A percentile compares a stretch with the other conserved stretches of the same genome.
These are phyloP conservation scores for Polyommatus icarus DNA, from an alignment of 2,888 invertebrate genomes.

Conservation along the genomic window DNA sequence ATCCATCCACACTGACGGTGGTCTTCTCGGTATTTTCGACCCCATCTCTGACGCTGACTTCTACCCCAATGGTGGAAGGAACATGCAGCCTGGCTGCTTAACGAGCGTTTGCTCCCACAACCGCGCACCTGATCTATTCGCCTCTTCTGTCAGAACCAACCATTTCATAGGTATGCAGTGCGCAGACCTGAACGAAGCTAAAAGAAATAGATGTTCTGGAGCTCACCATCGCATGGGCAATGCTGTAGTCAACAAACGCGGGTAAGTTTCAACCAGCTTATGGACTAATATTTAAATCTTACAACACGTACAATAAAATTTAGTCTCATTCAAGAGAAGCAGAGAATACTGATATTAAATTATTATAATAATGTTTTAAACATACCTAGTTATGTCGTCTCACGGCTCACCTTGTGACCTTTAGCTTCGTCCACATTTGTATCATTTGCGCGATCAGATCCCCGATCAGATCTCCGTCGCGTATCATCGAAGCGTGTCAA, in stretches of 20 bases:
- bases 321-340: not conserved
- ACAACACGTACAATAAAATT: too few species aligned
- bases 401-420: too few species aligned
- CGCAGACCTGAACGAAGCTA: constrained; percentile 42
- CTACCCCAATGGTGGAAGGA: constrained; percentile 53
- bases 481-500: too few species aligned
- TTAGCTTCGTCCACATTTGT: too few species aligned
- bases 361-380: too few species aligned
- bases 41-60: constrained; percentile 49
- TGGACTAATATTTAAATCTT: too few species aligned
- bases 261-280: constrained; percentile 36
- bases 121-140: constrained; percentile 47
- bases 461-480: too few species aligned
- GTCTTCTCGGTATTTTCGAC: constrained; percentile 48
- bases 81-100: constrained; percentile 49
- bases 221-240: constrained; percentile 45
- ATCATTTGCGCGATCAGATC: too few species aligned
- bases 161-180: constrained; percentile 48
- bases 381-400: too few species aligned
- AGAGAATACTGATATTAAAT: too few species aligned
- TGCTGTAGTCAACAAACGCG: constrained; percentile 41
- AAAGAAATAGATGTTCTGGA: constrained; percentile 42
- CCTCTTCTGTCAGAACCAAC: constrained; percentile 47
- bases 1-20: constrained; percentile 52
- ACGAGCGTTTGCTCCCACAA: constrained; percentile 49